Conservation (phyloP, 2,888 invertebrate species). For the Aspidapion aeneum region DNA sequence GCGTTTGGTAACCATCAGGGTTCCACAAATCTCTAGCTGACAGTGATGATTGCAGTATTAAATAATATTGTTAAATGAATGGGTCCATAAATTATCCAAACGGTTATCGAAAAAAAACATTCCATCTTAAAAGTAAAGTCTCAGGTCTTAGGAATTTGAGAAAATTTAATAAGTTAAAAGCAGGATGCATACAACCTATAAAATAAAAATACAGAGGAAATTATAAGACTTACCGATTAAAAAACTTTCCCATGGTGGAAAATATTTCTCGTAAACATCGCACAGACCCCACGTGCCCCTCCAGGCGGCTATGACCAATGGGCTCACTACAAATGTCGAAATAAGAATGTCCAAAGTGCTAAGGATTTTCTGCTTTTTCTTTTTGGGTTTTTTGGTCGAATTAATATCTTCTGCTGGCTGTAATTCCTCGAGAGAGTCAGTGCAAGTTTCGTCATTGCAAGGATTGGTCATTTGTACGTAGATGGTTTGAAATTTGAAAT, state of each 20-base stretch:
- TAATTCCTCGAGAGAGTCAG: neutral
- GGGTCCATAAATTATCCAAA: too few relatives aligned
- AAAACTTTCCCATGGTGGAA: constrained; percentile 53
- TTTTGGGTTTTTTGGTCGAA: constrained; percentile 3
- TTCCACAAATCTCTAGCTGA: too few relatives aligned
- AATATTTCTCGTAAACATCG: constrained; percentile 48
- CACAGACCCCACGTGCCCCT: constrained; percentile 54
- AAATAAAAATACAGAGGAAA: too few relatives aligned
- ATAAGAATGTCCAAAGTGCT: constrained; percentile 47
- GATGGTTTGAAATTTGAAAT: constrained; percentile 5
- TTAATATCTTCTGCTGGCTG: constrained; percentile 6
- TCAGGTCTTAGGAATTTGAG: too few relatives aligned
- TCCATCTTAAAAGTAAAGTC: too few relatives aligned
- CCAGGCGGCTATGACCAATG: constrained; percentile 55
- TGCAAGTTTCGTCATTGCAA: constrained; percentile 3
- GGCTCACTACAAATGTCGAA: constrained; percentile 48
- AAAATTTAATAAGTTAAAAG: too few relatives aligned
- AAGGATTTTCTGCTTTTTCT: constrained; percentile 20
- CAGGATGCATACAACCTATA: too few relatives aligned
- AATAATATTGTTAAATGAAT: too few relatives aligned
- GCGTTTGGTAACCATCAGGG: too few relatives aligned
- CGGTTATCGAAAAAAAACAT: too few relatives aligned
- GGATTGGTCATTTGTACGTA: constrained; percentile 15
- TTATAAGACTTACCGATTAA: constrained; percentile 32
- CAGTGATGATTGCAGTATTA: too few relatives aligned